Percentiles rank a stretch among this genome's conserved stretches.
Conservation (phyloP, 2,113 vertebrate species). For the Tiliqua scincoides region DNA sequence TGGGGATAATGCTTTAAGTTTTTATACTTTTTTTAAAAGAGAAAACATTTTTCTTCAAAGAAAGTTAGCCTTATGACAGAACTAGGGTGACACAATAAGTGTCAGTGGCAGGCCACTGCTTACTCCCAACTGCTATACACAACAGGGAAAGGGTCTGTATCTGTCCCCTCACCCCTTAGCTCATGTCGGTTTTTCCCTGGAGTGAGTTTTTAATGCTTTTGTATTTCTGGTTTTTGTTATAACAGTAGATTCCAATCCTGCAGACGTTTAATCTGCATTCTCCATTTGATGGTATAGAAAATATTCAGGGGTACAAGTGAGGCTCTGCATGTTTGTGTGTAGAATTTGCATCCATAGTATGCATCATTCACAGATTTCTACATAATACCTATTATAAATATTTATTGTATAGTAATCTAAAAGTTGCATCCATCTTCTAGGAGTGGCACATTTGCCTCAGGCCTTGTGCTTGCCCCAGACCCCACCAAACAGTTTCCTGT, state of each 20-base stretch:
- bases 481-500: background rate
- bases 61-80: conserved; percentile 81
- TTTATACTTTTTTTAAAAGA: conserved; percentile 78
- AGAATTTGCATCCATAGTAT: conserved; percentile 28
- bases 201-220: conserved; percentile 43
- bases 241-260: conserved; percentile 34
- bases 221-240: conserved; percentile 36
- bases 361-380: conserved; percentile 20
- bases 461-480: background rate
- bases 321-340: conserved; percentile 29
- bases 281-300: conserved; percentile 26
- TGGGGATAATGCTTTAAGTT: conserved; percentile 93
- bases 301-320: conserved; percentile 41
- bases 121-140: conserved; percentile 71
- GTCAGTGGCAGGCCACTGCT: conserved; percentile 86
- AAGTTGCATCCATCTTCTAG: conserved; percentile 19
- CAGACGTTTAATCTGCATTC: background rate
- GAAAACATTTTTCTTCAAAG: conserved; percentile 77
- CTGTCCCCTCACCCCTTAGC: conserved; percentile 47
- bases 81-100: conserved; percentile 78
- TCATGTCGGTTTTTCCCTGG: conserved; percentile 59
- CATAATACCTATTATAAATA: conserved; percentile 39
- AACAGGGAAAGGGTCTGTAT: conserved; percentile 71
- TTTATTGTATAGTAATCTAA: conserved; percentile 6
- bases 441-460: background rate